These are phyloP conservation scores for Creontiades dilutus DNA, from an alignment of 2,888 invertebrate species.

Conservation along the genomic window DNA sequence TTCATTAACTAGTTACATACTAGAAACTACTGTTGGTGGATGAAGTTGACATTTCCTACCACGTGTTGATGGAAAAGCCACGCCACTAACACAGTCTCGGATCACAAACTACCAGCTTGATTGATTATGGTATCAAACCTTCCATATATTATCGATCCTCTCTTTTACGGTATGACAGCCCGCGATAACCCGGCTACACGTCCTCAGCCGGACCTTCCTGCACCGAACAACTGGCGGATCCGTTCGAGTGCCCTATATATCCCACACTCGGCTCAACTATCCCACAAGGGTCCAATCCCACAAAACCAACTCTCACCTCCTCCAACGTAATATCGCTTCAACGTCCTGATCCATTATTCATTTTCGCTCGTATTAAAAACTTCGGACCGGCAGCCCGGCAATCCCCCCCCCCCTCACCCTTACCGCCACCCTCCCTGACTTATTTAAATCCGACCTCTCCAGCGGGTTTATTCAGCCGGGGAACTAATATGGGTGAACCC, in stretches of 20 bases:
- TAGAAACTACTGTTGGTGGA: no score
- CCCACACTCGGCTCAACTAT: background rate
- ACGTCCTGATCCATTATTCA: slow-evolving; percentile 37
- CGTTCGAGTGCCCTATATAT: background rate
- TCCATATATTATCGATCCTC: no score
- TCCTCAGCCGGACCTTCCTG: no score
- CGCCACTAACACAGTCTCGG: no score
- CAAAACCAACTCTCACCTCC: slow-evolving; percentile 20
- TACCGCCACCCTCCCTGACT: background rate
- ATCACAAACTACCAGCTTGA: no score
- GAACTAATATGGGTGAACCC: slow-evolving; percentile 32
- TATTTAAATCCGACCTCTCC: slow-evolving; percentile 41
- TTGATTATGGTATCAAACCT: no score
- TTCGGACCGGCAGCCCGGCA: background rate
- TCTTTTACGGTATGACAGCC: no score
- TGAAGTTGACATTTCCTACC: no score
- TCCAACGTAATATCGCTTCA: background rate
- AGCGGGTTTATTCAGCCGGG: slow-evolving; percentile 41
- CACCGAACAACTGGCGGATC: background rate
- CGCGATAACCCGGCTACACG: no score
- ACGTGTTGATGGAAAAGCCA: no score
- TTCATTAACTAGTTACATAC: no score
- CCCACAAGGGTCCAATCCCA: background rate
- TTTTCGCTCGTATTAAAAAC: slow-evolving; percentile 51
- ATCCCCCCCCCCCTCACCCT: background rate